Base-by-base conservation (phyloP, 2,113 vertebrate species). In the Zootoca vivipara region DNA sequence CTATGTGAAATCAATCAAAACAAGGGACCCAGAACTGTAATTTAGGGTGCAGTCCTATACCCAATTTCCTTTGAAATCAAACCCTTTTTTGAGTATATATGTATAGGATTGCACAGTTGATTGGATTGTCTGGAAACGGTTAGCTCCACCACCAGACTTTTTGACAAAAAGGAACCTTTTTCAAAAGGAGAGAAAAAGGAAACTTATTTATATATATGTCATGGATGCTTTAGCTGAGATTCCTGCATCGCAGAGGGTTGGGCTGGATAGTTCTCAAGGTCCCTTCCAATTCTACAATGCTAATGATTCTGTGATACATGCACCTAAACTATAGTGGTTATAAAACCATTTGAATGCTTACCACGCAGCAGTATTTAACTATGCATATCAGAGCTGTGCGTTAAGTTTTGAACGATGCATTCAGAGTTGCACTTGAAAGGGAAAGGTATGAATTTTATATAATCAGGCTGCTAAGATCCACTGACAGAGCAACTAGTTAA, bases 381-480 rank as follows among this genome's bases (percentile, higher is more conserved):
- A 82, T 89, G 92, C 91, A 72, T 87, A 24, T 74, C 64, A 93
- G 93, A 90, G n/a, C n/a, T 72, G n/a, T n/a, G n/a, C n/a, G 5
- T 72, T 72, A 3, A 72, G 12, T 72, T 72, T n/a, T 72, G n/a
- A 72, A 72, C n/a, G n/a, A 72, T n/a, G 4, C 70, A 72, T 72
- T 72, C 13, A 33, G 30, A n/a, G 30, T n/a, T 72, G n/a, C 33
- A 72, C 8, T n/a, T n/a, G 13, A n/a, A 33, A n/a, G 13, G 70
- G 70, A 33, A 33, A n/a, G n/a, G 40, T 28, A 52, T 64, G 88
- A 80, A 20, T 64, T 90, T 56, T 92, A 87, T 90, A 92, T 92
- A 88, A 93, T 85, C 89, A 94, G 91, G 70, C 92, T 22, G 7
- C 90, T 70, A 95, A 92, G 35, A 94, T 87, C n/a, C 52, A 38